phyloP scores from a whole-genome alignment of 2,797 vertebrate species.

The Toxotes lorentzi region DNA sequence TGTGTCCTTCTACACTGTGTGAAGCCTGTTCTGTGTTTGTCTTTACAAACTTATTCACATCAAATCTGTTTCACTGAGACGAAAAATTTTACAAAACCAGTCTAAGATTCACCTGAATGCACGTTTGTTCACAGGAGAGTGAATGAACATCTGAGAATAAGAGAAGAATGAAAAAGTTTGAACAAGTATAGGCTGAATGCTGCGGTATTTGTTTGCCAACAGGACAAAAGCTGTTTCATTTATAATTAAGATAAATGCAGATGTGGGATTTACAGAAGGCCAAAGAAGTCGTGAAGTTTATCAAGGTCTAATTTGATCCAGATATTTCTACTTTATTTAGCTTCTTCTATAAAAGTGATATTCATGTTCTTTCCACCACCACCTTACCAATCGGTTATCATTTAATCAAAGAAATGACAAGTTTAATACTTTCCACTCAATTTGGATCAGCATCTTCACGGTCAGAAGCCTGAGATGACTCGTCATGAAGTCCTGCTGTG shows the following conservation, averaged over 20 bases:
- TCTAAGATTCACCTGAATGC: background rate
- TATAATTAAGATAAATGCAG: background rate
- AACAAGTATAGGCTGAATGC: background rate
- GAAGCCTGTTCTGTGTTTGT: background rate
- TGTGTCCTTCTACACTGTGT: conserved; percentile 8
- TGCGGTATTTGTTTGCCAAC: background rate
- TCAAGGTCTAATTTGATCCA: background rate
- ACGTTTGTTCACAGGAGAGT: background rate
- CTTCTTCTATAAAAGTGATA: background rate
- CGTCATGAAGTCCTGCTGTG: background rate
- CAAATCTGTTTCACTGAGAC: background rate
- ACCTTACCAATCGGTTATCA: background rate
- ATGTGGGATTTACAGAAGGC: background rate
- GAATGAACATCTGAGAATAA: background rate
- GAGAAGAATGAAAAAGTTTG: background rate
- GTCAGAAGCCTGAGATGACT: background rate
- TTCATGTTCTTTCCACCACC: background rate
- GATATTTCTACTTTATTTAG: background rate
- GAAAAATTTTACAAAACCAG: background rate
- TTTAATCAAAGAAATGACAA: background rate
- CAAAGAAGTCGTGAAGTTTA: background rate
- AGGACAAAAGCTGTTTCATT: background rate
- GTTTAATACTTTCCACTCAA: background rate
- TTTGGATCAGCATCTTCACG: background rate
- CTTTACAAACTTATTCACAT: background rate